These are phyloP conservation scores for Paramuricea clavata DNA, from an alignment of 92 coral and sea anemone genomes.

Conservation along the genomic window DNA sequence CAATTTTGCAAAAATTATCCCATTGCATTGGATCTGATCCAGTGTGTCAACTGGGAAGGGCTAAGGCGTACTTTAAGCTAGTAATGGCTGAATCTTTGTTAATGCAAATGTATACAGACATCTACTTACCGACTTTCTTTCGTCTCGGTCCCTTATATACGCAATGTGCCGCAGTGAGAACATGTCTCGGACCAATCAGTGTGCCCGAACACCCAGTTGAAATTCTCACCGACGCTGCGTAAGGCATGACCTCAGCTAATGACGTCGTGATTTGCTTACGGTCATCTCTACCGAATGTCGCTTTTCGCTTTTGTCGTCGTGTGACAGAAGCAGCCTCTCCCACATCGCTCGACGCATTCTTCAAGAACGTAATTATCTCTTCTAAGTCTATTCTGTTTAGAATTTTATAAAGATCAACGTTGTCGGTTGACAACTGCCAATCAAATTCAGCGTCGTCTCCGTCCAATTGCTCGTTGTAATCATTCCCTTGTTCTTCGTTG, in stretches of 20 bases:
- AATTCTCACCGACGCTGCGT: conserved; percentile 83
- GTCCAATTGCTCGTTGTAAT: conserved; percentile 16
- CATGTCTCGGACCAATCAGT: conserved; percentile 77
- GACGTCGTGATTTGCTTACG: conserved; percentile 75
- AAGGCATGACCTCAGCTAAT: conserved; percentile 81
- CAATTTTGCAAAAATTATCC: too few species aligned
- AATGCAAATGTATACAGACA: background rate
- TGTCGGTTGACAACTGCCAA: conserved; percentile 43
- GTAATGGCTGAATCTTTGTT: too few species aligned
- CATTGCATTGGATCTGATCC: too few species aligned
- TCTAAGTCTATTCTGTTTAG: conserved; percentile 23
- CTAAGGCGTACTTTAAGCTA: background rate
- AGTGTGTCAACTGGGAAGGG: too few species aligned
- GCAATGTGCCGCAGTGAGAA: conserved; percentile 95
- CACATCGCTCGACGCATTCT: conserved; percentile 23
- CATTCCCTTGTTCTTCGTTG: background rate
- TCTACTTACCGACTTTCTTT: conserved; percentile 77
- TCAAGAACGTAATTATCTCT: conserved; percentile 16
- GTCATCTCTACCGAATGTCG: conserved; percentile 73
- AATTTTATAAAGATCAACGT: conserved; percentile 15
- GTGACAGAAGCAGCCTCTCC: background rate
- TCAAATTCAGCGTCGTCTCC: conserved; percentile 26
- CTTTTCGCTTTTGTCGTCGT: conserved; percentile 5
- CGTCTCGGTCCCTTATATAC: conserved; percentile 72
- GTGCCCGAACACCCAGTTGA: conserved; percentile 92